Evolutionary conservation across 2,797 vertebrate genomes (phyloP).

Genomic region (Bradypus variegatus): DNA sequence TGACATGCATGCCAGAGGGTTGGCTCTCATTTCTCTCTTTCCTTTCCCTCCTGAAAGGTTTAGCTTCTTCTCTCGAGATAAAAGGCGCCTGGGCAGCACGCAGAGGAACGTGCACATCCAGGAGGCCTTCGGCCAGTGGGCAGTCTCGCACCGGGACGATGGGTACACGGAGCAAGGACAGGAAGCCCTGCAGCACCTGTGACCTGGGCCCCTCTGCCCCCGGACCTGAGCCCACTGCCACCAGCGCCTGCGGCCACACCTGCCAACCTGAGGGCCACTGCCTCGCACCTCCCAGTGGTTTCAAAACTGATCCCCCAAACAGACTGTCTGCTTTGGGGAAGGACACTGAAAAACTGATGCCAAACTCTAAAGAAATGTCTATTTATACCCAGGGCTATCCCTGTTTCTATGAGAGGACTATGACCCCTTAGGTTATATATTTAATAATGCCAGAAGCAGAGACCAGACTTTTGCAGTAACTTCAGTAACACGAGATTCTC

Average conservation of each 20-base stretch:
- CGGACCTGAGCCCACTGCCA: not conserved
- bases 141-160: conserved; percentile 78
- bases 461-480: conserved; percentile 65
- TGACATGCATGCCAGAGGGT: rapidly evolving
- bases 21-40: not conserved
- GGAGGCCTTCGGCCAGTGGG: conserved; percentile 81
- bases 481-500: conserved; percentile 68
- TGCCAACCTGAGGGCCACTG: conserved; percentile 8
- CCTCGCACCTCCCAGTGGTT: conserved; percentile 27
- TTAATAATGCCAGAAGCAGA: conserved; percentile 52
- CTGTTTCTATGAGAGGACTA: conserved; percentile 59
- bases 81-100: conserved; percentile 77
- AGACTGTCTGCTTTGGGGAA: conserved; percentile 45
- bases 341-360: conserved; percentile 57
- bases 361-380: conserved; percentile 49
- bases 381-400: conserved; percentile 50
- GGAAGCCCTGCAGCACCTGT: conserved; percentile 94
- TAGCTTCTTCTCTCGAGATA: conserved; percentile 98
- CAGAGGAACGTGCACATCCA: conserved; percentile 77
- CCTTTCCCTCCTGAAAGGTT: conserved; percentile 79
- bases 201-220: conserved; percentile 58
- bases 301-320: conserved; percentile 34
- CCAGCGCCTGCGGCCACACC: conserved; percentile 16
- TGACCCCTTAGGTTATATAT: conserved; percentile 55
- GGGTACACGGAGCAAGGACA: conserved; percentile 92